phyloP scores from a whole-genome alignment of 2,888 invertebrate species.

The Lysandra bellargus region DNA sequence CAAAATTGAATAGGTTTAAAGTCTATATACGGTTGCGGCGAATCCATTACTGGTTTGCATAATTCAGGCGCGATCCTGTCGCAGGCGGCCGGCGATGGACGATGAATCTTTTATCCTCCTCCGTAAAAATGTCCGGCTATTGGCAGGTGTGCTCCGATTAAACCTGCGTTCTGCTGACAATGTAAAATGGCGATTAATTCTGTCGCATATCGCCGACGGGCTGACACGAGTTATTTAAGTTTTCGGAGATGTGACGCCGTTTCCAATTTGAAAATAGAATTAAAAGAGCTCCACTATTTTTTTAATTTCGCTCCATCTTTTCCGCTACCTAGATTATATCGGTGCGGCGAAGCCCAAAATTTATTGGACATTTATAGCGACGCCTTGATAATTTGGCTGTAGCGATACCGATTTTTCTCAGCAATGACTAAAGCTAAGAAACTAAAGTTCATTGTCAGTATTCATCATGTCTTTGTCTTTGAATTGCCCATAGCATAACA shows the following conservation, averaged over 20 bases:
- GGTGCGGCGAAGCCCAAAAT: background rate
- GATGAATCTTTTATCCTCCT: constrained; percentile 70
- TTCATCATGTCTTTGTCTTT: too few species aligned
- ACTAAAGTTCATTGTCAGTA: too few species aligned
- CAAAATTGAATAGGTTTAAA: constrained; percentile 46
- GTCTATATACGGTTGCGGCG: constrained; percentile 58
- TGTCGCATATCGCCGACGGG: constrained; percentile 41
- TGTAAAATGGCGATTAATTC: constrained; percentile 40
- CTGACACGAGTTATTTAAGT: constrained; percentile 39
- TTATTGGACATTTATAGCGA: background rate
- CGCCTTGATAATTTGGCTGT: too few species aligned
- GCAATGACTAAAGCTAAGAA: too few species aligned
- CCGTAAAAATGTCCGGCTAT: constrained; percentile 61
- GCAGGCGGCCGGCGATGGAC: constrained; percentile 54
- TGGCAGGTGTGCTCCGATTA: constrained; percentile 74
- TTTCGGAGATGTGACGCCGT: constrained; percentile 29
- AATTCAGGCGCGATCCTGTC: constrained; percentile 67
- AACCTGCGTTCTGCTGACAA: constrained; percentile 40
- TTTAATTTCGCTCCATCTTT: background rate
- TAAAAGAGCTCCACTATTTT: background rate
- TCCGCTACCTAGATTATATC: background rate
- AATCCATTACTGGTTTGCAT: constrained; percentile 76
- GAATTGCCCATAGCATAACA: too few species aligned
- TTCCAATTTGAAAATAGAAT: constrained; percentile 32
- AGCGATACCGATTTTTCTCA: too few species aligned